Evolutionary conservation across 2,797 vertebrate genomes (phyloP).

Genomic region (Pseudopleuronectes americanus): DNA sequence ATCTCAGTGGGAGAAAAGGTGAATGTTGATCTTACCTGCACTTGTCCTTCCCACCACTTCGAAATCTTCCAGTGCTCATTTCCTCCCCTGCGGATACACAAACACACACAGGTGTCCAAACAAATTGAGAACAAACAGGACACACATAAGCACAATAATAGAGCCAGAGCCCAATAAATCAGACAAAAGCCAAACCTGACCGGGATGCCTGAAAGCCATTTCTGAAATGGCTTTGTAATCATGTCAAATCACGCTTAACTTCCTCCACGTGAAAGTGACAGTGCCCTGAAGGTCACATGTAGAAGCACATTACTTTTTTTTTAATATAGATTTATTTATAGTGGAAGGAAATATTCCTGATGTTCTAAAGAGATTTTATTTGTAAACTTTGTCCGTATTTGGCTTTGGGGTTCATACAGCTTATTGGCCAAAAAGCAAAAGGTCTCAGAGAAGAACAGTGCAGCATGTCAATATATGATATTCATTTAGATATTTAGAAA

Average conservation of each 20-base stretch:
- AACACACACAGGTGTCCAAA: conserved; percentile 6
- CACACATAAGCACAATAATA: not conserved
- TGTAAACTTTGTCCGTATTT: not conserved
- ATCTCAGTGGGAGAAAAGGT: not conserved
- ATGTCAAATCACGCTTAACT: conserved; percentile 52
- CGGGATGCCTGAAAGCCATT: conserved; percentile 56
- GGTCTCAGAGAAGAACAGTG: not conserved
- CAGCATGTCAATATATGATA: not conserved
- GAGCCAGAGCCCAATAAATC: not conserved
- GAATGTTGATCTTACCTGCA: conserved; percentile 67
- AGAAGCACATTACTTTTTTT: conserved; percentile 3
- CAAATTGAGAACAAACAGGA: conserved; percentile 10
- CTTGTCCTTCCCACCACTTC: conserved; percentile 52
- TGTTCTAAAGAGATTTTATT: not conserved
- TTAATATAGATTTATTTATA: too few relatives aligned
- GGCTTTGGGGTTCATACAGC: too few relatives aligned
- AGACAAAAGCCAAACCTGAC: conserved; percentile 33
- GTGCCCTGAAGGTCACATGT: conserved; percentile 32
- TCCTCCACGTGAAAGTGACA: conserved; percentile 47
- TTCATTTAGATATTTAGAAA: not conserved
- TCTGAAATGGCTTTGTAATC: conserved; percentile 72
- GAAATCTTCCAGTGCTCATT: conserved; percentile 63
- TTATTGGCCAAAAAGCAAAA: too few relatives aligned
- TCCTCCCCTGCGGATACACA: conserved; percentile 61
- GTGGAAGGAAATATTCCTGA: not conserved